Evolutionary conservation across 2,113 vertebrate species (phyloP), one percentile per base, ranked within the genome.

Genomic region (Amphiprion ocellaris): DNA sequence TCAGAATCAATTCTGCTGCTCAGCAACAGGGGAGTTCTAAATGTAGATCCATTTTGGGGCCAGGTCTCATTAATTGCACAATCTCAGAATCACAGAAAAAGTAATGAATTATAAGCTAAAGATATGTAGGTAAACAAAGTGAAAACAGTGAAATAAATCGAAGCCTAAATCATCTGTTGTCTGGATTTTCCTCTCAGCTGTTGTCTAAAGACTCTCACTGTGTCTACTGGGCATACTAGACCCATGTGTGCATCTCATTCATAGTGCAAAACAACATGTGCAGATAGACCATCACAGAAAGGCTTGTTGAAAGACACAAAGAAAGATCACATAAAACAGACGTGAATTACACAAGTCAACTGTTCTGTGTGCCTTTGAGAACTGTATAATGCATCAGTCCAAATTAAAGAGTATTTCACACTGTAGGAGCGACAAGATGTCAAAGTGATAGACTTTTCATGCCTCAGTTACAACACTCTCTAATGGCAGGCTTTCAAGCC

Each of bases 391-490:
- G 47, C 56, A 77, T 59, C 14, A 62, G 41, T 21, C n/a, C 92
- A 72, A 94, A 93, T 71, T 92, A 93, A 93, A 92, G 89, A 90
- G 84, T 90, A 89, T 89, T 93, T 96, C 92, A 95, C 92, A 84
- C 89, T 85, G 86, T 86, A 87, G 94, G 90, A 95, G 93, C 95
- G 81, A 90, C 10, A 58, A 47, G 15, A 14, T 37, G 26, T n/a
- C 11, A 23, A 74, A 14, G 28, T 5, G 19, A 41, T 21, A 24
- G 15, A 76, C 61, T 26, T 30, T 55, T 72, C 28, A 59, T 28
- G 59, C 30, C n/a, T 63, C 26, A 5, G 5, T 3, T 17, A 19
- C 39, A 47, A 66, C 0, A 0, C 52, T 52, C 50, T 69, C 56
- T 62, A 10, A 10, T 70, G 41, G 33, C 46, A 19, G 21, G 62